Base-by-base conservation (phyloP, 1,140 invertebrate genomes). In the Drosophila nikananu region DNA sequence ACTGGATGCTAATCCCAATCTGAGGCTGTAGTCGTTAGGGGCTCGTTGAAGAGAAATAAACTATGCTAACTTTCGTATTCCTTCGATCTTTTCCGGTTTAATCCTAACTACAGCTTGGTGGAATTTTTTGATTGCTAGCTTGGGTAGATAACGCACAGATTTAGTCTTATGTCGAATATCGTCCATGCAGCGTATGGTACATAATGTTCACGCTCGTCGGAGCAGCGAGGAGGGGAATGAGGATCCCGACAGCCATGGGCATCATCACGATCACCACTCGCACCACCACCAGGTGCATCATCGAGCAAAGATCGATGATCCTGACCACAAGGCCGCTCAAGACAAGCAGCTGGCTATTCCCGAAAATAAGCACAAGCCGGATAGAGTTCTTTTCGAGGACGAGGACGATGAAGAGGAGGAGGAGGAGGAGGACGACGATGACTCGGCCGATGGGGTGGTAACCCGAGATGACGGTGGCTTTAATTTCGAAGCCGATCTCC, bases 1-100 rank as follows among this genome's bases (percentile, higher is more conserved):
- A 48, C 64, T 83, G 73, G 77, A 89, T 8, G 15, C 5, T 62
- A 58, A 74, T 82, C 75, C 76, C 95, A 80, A 63, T 27, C 62
- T 76, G 41, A 55, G 72, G 62, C 37, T 42, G 13, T 73, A 74
- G 71, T 32, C 17, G 35, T 19, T 60, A 49, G 42, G 63, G 49
- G 39, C 52, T 60, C 27, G 30, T 73, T 81, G 65, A 89, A 80
- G 51, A 58, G 27, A 66, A 67, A 68, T 46, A 66, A 81, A 42
- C 62, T 74, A 60, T 55, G 35, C 51, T 64, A 76, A 80, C 67
- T 86, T 82, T 91, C 75, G 74, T 23, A 27, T 57, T 66, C 55
- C 68, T 68, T 71, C 62, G 54, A 41, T 60, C 42, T 70, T 78
- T 78, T 68, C 62, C 59, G 81, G 66, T 55, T 48, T 77, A 46